Evolutionary conservation across 2,888 invertebrate genomes (phyloP), one percentile per base, ranked within the genome.

Genomic region (Iphiclides podalirius): DNA sequence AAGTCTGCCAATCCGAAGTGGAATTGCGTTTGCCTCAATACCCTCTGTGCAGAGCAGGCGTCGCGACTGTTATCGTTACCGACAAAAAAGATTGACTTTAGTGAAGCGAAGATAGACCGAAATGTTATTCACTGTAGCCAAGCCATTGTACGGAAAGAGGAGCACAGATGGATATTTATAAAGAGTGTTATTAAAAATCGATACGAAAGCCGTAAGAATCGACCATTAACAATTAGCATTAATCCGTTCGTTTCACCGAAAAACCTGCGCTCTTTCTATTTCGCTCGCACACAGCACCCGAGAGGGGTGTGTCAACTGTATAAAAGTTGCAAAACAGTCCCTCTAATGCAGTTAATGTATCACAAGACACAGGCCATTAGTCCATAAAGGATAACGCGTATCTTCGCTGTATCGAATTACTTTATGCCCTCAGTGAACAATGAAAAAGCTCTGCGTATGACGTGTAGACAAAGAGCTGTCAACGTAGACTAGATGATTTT

Each of bases 371-470:
- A 44, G 52, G 46, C 54, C 59, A 66, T 64, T 66, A 60, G 54
- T 54, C 47, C 43, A 48, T 52, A 57, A 60, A 64, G 60, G 61
- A 60, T 63, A 56, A 52, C 58, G 51, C 52, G 42, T 20, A 52
- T 57, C 56, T 64, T 64, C 63, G 48, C 59, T 36, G 61, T 64
- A 66, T 67, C 60, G 67, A 76, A 73, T 79, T 69, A 65, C 57
- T 62, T 71, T 70, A 65, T 73, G 60, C 59, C 59, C 60, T 20
- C 34, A 14, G 20, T 56, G 54, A 51, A 58, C 58, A 50, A 57
- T 53, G 58, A 54, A 63, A 40, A 63, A 64, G 64, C 59, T 61
- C 57, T 64, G 67, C 64, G 67, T 70, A 73, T 75, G 72, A 70
- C 62, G 43, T 47, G 17, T 67, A 68, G 66, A 14, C 57, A 4